These are phyloP conservation scores for Sphyrna mokarran DNA, from an alignment of 2,113 vertebrate genomes.

Conservation along the genomic window DNA sequence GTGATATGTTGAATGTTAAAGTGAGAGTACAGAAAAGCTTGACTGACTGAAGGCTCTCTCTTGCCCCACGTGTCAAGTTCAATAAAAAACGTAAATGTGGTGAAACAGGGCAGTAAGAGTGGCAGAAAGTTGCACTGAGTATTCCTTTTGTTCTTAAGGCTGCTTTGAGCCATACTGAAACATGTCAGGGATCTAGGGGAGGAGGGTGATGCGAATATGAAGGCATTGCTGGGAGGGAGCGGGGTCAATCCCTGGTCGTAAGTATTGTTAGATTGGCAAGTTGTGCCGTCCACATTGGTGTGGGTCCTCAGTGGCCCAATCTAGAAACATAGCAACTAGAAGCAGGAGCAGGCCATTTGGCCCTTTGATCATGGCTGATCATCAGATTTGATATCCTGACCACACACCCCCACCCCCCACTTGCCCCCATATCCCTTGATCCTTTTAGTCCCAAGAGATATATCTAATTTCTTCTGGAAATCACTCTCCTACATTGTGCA, in stretches of 20 bases:
- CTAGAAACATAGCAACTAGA: too few species aligned
- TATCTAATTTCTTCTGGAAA: too few species aligned
- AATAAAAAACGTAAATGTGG: not conserved
- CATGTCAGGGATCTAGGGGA: not conserved
- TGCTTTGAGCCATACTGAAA: not conserved
- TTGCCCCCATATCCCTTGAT: too few species aligned
- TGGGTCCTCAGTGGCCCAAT: not conserved
- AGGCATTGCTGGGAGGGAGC: not conserved
- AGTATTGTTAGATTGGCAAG: not conserved
- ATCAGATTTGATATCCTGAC: too few species aligned
- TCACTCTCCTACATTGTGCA: not conserved
- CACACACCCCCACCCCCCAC: too few species aligned
- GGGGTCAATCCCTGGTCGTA: not conserved
- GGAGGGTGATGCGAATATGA: not conserved
- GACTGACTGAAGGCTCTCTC: not conserved
- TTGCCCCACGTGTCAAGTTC: not conserved
- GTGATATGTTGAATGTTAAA: not conserved
- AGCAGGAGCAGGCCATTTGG: too few species aligned
- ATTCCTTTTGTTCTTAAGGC: not conserved
- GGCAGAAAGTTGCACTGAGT: not conserved
- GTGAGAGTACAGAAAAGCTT: not conserved
- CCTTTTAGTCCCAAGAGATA: too few species aligned
- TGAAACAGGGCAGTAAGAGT: not conserved
- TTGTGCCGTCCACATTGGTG: not conserved
- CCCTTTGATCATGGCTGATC: too few species aligned